phyloP scores from a whole-genome alignment of 2,113 vertebrate genomes.

The Rhombomys opimus region DNA sequence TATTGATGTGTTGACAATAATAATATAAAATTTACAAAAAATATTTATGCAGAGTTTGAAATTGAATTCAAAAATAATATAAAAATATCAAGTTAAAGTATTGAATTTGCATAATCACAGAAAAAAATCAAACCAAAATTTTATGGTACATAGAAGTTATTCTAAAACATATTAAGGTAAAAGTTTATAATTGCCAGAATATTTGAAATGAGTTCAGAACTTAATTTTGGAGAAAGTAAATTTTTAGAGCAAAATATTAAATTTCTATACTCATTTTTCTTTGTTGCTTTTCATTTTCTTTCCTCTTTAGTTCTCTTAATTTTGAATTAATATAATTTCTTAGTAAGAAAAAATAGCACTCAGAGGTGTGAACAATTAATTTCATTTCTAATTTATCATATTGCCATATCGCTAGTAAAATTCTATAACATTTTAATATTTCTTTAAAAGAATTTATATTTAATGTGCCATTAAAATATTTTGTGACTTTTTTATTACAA shows the following conservation, averaged over 20 bases:
- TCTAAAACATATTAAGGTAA: constrained; percentile 4
- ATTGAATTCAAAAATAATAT: constrained; percentile 34
- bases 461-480: background rate
- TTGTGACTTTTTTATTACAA: background rate
- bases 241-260: constrained; percentile 20
- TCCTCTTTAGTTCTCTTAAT: background rate
- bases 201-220: background rate
- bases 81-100: constrained; percentile 38
- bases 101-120: background rate
- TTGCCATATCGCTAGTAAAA: background rate
- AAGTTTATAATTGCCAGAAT: background rate
- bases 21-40: constrained; percentile 25
- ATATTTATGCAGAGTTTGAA: constrained; percentile 19
- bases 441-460: constrained; percentile 31
- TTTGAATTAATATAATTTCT: background rate
- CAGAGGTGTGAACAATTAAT: background rate
- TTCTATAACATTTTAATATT: constrained; percentile 12
- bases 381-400: constrained; percentile 47
- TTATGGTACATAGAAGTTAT: background rate
- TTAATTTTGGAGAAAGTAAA: constrained; percentile 1
- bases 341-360: constrained; percentile 12
- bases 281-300: background rate
- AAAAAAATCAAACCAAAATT: background rate
- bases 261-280: background rate
- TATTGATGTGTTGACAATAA: background rate